Evolutionary conservation across 1,140 invertebrate species (phyloP), one percentile per base, ranked within the genome.

Genomic region (Drosophila bocki): DNA sequence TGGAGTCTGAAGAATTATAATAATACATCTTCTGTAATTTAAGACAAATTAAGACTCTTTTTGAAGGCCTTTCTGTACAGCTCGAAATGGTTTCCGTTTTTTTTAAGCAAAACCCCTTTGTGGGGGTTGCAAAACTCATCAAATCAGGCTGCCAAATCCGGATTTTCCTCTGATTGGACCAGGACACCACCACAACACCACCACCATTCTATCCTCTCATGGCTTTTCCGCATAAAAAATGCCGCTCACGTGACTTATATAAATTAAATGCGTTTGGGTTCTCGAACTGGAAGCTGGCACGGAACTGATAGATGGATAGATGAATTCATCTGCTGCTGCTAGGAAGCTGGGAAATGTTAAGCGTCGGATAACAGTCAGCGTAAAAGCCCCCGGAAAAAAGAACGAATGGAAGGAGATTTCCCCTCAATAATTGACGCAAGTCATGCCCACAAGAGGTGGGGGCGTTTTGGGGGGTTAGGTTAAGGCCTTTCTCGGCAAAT

Each of bases 181-280:
- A 26, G 41, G 42, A 45, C 33, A 39, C 35, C 35, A 54, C 53
- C 51, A 22, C 33, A 7, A 19, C 3, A 2, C 17, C 7, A 33
- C 44, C 12, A 47, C 29, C 22, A 29, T 50, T 2, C 51, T 9
- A 37, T 15, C 19, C 33, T 22, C 33, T 54, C 53, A 22, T 54
- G 8, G 33, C 53, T 54, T 54, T 54, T 19, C 42, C 47, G 29
- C 67, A 82, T 81, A 82, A 82, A 83, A 80, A 83, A 84, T 84
- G 67, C 77, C 56, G 67, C 81, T 84, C 81, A 84, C 82, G 81
- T 84, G 82, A 84, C 77, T 84, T 84, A 67, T 84, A 84, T 80
- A 84, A 84, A 84, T 84, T 76, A 84, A 84, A 84, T 84, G 82
- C 61, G 77, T 72, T 72, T 35, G 32, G 42, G 19, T 26, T 44